phyloP scores from a whole-genome alignment of 1,140 invertebrate species.

The Pentalonia nigronervosa region DNA sequence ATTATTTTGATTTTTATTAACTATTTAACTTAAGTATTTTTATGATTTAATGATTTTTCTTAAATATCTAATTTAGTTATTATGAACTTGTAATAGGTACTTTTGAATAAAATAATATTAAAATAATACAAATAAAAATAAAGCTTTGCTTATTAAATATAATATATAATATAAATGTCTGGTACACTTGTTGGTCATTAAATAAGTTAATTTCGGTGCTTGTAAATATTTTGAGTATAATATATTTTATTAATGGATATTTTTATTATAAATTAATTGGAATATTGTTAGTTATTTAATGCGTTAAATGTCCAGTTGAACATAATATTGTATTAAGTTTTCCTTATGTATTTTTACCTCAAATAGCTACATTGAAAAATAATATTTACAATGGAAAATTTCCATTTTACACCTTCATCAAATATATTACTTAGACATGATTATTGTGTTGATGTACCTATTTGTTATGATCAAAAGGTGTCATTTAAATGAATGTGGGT shows the following conservation, averaged over 20 bases:
- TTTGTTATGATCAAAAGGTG: conserved; percentile 4
- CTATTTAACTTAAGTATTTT: background rate
- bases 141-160: background rate
- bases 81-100: background rate
- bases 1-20: background rate
- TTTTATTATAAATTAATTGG: background rate
- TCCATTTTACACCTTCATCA: background rate
- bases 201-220: no score
- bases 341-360: background rate
- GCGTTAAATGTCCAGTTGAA: background rate
- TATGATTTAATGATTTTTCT: background rate
- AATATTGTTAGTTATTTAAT: background rate
- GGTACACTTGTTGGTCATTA: no score
- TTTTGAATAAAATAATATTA: background rate
- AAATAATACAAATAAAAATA: background rate
- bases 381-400: background rate
- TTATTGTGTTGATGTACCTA: background rate
- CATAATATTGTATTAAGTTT: background rate
- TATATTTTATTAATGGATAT: background rate
- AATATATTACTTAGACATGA: background rate
- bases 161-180: background rate
- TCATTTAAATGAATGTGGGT: conserved; percentile 15
- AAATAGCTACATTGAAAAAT: background rate
- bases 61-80: background rate
- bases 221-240: no score